A percentile compares a stretch with the other conserved stretches of the same genome.
phyloP scores from a whole-genome alignment of 2,888 invertebrate species.

The Dromius quadrimaculatus region DNA sequence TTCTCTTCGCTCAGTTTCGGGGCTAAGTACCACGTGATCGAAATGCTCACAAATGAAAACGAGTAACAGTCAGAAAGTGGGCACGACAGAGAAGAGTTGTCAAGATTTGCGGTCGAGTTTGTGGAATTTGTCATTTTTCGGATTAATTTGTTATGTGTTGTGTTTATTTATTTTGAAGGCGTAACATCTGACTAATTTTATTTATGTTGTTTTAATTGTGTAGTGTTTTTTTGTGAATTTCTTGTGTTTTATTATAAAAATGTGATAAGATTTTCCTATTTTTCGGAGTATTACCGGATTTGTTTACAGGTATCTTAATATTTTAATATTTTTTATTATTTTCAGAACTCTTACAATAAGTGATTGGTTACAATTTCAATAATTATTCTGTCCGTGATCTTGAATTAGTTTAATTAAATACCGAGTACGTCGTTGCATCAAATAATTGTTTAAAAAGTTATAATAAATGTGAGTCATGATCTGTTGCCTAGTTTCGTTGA shows the following conservation, averaged over 20 bases:
- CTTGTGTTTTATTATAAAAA: constrained; percentile 25
- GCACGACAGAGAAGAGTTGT: not conserved
- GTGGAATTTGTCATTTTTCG: constrained; percentile 9
- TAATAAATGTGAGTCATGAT: constrained; percentile 8
- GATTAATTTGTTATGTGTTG: constrained; percentile 25
- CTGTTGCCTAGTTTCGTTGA: constrained; percentile 4
- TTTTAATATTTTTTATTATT: not conserved
- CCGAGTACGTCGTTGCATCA: constrained; percentile 4
- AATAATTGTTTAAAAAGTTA: constrained; percentile 22
- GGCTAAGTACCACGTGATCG: constrained; percentile 26
- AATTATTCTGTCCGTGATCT: not conserved
- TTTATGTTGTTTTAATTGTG: constrained; percentile 12
- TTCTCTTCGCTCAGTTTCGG: not conserved
- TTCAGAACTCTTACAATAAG: too few relatives aligned
- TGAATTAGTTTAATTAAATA: constrained; percentile 7
- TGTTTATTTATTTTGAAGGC: not conserved
- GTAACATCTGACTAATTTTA: not conserved
- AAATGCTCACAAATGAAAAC: constrained; percentile 18
- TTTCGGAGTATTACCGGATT: constrained; percentile 1
- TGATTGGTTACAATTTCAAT: not conserved
- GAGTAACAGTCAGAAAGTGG: constrained; percentile 16
- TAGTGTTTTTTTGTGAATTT: constrained; percentile 9
- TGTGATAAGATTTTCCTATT: constrained; percentile 15
- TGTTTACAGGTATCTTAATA: not conserved
- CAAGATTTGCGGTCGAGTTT: not conserved